Evolutionary conservation across 2,888 invertebrate species (phyloP), one percentile per base, ranked within the genome.

Genomic region (Tenthredo scrophulariae): DNA sequence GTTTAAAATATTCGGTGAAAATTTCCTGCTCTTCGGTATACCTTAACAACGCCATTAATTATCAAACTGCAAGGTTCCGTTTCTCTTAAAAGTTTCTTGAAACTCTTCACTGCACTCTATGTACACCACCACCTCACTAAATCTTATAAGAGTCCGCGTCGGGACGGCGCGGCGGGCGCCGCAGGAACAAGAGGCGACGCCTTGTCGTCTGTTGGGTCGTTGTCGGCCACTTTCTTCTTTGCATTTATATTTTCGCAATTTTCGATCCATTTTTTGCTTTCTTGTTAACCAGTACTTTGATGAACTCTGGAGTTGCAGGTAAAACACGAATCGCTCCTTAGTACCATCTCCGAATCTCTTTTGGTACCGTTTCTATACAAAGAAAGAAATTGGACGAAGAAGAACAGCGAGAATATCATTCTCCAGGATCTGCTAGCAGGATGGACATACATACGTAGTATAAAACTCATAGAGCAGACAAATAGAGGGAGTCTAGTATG

Each of bases 171-270:
- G 72, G n/a, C 37, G 72, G 40, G 10, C 46, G 74, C 43, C 43
- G 22, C 43, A 18, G 43, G 22, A 74, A 74, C 74, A 37, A 74
- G 37, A 22, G 74, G 46, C 67, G 83, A 83, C 83, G 83, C 50
- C 83, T 50, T 67, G 46, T 70, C 83, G 83, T 83, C 65, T 67
- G 67, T 83, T 40, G 67, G 46, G 33, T 83, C 33, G 46, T 83
- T 70, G 67, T 26, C 83, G 83, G 70, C 67, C 83, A 83, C 83
- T 33, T 62, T 62, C 26, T 50, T 6, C 7, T 50, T 77, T n/a
- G 10, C 22, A 13, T 13, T 22, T 22, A 62, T 26, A 62, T 62
- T 62, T 26, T 62, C 22, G 10, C 7, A 0, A 22, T 13, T 26
- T 26, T 26, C 13, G 0, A 26, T 33, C 7, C 26, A 13, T 62